phyloP scores from a whole-genome alignment of 1,140 invertebrate genomes.

The Trachelipus rathkii region DNA sequence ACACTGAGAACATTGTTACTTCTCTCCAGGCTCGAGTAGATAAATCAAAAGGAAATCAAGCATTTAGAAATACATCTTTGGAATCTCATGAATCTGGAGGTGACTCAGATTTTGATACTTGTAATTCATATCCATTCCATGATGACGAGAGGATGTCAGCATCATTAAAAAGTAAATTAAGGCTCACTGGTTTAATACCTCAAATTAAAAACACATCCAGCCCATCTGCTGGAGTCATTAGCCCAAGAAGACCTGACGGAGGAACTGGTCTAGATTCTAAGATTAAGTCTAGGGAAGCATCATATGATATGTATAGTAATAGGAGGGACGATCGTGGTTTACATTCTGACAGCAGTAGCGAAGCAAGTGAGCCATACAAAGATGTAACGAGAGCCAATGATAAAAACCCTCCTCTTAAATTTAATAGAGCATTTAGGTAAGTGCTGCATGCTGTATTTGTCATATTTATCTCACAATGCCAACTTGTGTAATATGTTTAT shows the following conservation, averaged over 20 bases:
- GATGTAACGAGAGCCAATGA: constrained; percentile 32
- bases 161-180: background rate
- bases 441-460: too few relatives aligned
- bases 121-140: constrained; percentile 46
- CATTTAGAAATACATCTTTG: constrained; percentile 36
- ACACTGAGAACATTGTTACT: constrained; percentile 57
- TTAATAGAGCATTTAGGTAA: constrained; percentile 54
- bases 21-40: constrained; percentile 54
- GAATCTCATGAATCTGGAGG: constrained; percentile 47
- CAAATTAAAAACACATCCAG: background rate
- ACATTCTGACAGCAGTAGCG: constrained; percentile 50
- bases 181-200: background rate
- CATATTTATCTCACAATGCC: too few relatives aligned
- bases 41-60: background rate
- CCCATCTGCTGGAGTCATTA: background rate
- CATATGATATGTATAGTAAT: constrained; percentile 32
- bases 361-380: constrained; percentile 40
- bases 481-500: too few relatives aligned
- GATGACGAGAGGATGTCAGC: constrained; percentile 30
- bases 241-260: background rate
- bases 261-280: background rate
- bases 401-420: constrained; percentile 47
- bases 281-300: constrained; percentile 20
- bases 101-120: constrained; percentile 49
- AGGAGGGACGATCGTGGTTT: constrained; percentile 36